Base-by-base conservation (phyloP, 2,113 vertebrate genomes). In the Cnemophilus loriae region DNA sequence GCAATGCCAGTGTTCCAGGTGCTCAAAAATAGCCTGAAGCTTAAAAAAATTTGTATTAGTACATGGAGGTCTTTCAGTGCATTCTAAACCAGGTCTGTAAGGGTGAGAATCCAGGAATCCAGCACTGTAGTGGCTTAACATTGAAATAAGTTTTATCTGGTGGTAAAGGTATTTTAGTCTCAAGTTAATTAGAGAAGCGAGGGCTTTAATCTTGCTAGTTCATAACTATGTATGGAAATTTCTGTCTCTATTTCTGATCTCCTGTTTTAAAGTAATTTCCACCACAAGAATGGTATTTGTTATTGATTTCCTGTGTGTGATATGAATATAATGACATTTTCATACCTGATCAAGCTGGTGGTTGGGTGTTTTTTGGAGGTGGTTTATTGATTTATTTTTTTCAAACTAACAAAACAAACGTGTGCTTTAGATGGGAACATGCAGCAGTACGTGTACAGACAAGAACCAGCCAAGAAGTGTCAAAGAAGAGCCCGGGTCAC, bases 401-500 rank as follows among this genome's bases (percentile, higher is more conserved):
- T 50, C 7, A 27, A 76, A 22, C 32, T 50, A 67, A 57, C 26
- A 8, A 57, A 73, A 64, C 26, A 23, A 61, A 68, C 0, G 3
- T 42, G 37, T 82, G 1, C 26, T 93, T 10, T 27, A 99, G 99
- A 99, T 55, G 99, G 99, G 68, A 85, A 89, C 17, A 96, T 99
- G 75, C 99, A 99, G 94, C 99, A 98, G 96, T 99, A 99, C 1
- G 98, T 98, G 35, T 99, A 99, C 89, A 98, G 97, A 92, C 98
- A 97, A 83, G 98, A 98, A 50, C 97, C 98, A 44, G 87, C 90
- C 78, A 98, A 73, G 28, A 97, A 95, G 44, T 99, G 99, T 47
- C 86, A 97, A 9, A 98, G 92, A 42, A 98, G 94, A 80, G 82
- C 95, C 23, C 95, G 15, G 13, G 50, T 97, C 17, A 96, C 92